Evolutionary conservation across 2,113 vertebrate species (phyloP), one percentile per base, ranked within the genome.

Genomic region (Ptilonorhynchus violaceus): DNA sequence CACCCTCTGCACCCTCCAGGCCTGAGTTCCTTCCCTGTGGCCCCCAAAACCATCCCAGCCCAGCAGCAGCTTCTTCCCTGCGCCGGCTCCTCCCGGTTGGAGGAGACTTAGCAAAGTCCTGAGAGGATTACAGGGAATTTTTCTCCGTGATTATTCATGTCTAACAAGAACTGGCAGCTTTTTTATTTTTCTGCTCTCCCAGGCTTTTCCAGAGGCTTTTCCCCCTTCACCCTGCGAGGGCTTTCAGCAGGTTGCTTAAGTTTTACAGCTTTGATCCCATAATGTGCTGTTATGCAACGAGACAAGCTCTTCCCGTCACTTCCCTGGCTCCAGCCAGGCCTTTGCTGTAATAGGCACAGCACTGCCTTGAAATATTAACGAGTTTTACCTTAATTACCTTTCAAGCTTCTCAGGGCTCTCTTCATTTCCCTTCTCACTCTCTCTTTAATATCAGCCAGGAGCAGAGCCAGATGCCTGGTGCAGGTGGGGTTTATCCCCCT

Each of bases 261-360:
- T 94, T 96, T 95, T 77, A 50, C 70, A 59, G 88, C 96, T 97
- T 97, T 97, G 97, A 97, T 96, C 94, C 96, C 82, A 33, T 94
- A 95, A 97, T 95, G 77, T 59, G 86, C 68, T 0, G 18, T 88
- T 97, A 85, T 44, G 79, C 90, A 91, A 94, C 4, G 5, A 95
- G 96, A 95, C 88, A 92, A 91, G 88, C 63, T 60, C 83, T 91
- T 92, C 94, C 96, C 79, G 14, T 95, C 87, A 93, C 81, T 95
- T 91, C 94, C 58, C 76, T 4, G 2, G 82, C 95, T 92, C 60
- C 92, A 91, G 85, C 88, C 89, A 88, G 87, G 55, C 80, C 83
- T 70, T 90, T 93, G 88, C 81, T 91, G 95, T 86, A 96, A 97
- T 25, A 87, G 72, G 60, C 28, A 75, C 93, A 88, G 88, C 64